Conservation (phyloP, 2,888 invertebrate species). For the Leptinotarsa juncta region DNA sequence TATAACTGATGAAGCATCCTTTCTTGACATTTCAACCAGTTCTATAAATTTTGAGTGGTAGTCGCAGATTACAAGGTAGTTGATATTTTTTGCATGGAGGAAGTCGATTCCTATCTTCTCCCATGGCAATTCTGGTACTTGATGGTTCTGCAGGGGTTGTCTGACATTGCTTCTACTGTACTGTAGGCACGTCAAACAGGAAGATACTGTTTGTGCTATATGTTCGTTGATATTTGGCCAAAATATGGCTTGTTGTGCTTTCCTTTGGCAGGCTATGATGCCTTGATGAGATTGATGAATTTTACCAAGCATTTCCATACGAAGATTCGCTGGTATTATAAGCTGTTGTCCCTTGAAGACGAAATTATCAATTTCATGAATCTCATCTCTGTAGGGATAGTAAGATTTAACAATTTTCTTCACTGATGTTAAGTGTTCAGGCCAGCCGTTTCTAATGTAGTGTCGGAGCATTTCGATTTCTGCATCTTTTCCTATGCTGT, state of each 20-base stretch:
- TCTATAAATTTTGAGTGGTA: slow-evolving; percentile 13
- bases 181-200: slow-evolving; percentile 13
- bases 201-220: slow-evolving; percentile 7
- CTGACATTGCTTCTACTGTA: slow-evolving; percentile 4
- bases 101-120: slow-evolving; percentile 16
- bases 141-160: slow-evolving; percentile 8
- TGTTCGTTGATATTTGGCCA: slow-evolving; percentile 12
- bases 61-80: slow-evolving; percentile 7
- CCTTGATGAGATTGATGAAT: not conserved
- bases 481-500: not conserved
- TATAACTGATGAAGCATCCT: slow-evolving; percentile 2
- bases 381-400: not conserved
- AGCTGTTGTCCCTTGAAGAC: slow-evolving; percentile 8
- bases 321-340: not conserved
- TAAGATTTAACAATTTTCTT: slow-evolving; percentile 5
- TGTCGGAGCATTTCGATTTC: not conserved
- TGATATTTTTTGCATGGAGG: slow-evolving; percentile 1
- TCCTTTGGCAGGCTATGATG: slow-evolving; percentile 8
- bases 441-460: slow-evolving; percentile 7
- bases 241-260: slow-evolving; percentile 6
- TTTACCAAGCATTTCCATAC: slow-evolving; percentile 1
- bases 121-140: slow-evolving; percentile 14
- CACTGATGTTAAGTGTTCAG: not conserved
- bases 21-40: slow-evolving; percentile 6
- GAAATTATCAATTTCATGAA: slow-evolving; percentile 3